Base-by-base conservation (phyloP, 2,888 invertebrate species). In the Scotopteryx bipunctaria region DNA sequence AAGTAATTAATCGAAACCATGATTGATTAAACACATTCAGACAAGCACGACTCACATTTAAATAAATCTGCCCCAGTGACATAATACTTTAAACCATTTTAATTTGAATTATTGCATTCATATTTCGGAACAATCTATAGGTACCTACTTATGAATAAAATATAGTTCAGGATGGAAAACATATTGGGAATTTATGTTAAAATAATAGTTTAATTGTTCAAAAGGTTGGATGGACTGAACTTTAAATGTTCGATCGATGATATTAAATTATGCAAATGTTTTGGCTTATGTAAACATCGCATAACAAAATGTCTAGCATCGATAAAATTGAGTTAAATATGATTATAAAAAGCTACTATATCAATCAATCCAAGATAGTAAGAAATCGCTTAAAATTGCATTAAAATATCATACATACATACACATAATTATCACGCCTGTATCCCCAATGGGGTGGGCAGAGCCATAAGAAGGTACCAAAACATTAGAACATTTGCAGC, bases 1-100 rank as follows among this genome's bases (percentile, higher is more conserved):
- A 61, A 76, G 83, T 88, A 90, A 90, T 89, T 90, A 90, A 90
- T 90, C 89, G 88, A 83, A 72, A 71, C 78, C 83, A 85, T 89
- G 90, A 90, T 90, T 89, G 89, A 90, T 90, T 90, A 86, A 89
- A 83, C 76, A 81, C 88, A 89, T 89, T 88, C 78, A 81, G 67
- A 71, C 78, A 76, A 75, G 82, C 89, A 89, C 88, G 90, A 88
- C 76, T 85, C 78, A 76, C 71, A 88, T 90, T 88, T 87, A 79
- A 88, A 90, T 89, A 85, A 80, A 83, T 83, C 79, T 86, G 87
- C 87, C 85, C 74, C 73, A 81, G 82, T 86, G 88, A 87, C 86
- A 86, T 85, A 86, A 86, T 85, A 81, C 80, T 83, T 83, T 82
- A 81, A 85, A 84, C 80, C 81, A 81, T 86, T 87, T 84, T 84